Evolutionary conservation across 2,888 invertebrate genomes (phyloP).

Genomic region (Incurvaria masculella): DNA sequence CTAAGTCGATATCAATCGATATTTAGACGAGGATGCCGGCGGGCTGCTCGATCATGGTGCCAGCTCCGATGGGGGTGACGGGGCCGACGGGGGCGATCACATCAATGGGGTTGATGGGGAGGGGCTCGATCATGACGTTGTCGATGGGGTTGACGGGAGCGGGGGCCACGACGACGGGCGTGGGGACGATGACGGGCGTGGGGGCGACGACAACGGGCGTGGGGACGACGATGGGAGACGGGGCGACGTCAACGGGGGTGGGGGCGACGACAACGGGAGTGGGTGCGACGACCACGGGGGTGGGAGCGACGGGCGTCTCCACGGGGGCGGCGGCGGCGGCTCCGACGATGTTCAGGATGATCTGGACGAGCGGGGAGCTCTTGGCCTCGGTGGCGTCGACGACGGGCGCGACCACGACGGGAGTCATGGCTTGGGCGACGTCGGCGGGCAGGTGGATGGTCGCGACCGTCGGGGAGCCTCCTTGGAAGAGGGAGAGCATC

Average conservation of each 20-base stretch:
- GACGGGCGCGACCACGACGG: constrained; percentile 17
- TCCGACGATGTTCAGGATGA: constrained; percentile 17
- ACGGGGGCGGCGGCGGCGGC: constrained; percentile 1
- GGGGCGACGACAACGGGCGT: not conserved
- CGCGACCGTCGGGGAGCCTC: not conserved
- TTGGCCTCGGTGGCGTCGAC: constrained; percentile 12
- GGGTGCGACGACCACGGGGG: constrained; percentile 13
- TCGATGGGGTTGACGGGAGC: constrained; percentile 12
- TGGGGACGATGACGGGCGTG: constrained; percentile 4
- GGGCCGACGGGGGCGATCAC: constrained; percentile 17
- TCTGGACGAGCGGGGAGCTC: constrained; percentile 21
- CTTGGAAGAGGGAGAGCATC: constrained; percentile 11
- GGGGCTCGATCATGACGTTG: constrained; percentile 12
- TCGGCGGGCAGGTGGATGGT: not conserved
- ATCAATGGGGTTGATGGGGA: constrained; percentile 17
- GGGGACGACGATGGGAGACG: not conserved
- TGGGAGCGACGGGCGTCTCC: not conserved
- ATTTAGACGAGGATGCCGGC: not conserved
- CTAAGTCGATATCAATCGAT: too few species aligned
- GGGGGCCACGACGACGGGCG: constrained; percentile 12
- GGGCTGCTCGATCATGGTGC: constrained; percentile 16
- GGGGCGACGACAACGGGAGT: constrained; percentile 14
- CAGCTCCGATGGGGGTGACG: constrained; percentile 18
- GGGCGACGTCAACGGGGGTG: not conserved
- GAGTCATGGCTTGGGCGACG: not conserved